phyloP scores from a whole-genome alignment of 2,888 invertebrate genomes.

The Dryobotodes eremita region DNA sequence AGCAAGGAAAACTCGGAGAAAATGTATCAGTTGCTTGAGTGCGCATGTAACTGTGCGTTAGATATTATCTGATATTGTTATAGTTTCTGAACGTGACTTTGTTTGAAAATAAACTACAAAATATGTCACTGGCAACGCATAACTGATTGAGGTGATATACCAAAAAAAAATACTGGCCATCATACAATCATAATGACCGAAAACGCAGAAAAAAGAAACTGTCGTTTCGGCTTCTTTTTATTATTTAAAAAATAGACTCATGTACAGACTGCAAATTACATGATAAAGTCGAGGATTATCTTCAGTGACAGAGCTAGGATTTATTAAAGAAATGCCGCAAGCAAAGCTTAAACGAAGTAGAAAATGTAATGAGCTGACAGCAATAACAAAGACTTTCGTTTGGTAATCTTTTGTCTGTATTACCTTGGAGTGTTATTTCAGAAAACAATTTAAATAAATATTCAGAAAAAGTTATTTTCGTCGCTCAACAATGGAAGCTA shows the following conservation, averaged over 20 bases:
- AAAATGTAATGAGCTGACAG: slow-evolving; percentile 33
- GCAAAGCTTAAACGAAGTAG: slow-evolving; percentile 24
- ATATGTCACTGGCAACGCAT: not conserved
- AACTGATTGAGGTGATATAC: not conserved
- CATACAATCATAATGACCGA: not conserved
- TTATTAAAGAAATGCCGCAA: slow-evolving; percentile 34
- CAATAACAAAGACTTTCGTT: slow-evolving; percentile 35
- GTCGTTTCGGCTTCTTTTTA: not conserved
- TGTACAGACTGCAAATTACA: slow-evolving; percentile 29
- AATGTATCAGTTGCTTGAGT: slow-evolving; percentile 83
- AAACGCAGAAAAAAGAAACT: not conserved
- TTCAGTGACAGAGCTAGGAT: not conserved
- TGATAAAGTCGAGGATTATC: slow-evolving; percentile 12
- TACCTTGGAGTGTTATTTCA: slow-evolving; percentile 20
- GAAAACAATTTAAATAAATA: slow-evolving; percentile 31
- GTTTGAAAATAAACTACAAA: not conserved
- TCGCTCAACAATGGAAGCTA: not conserved
- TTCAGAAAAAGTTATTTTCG: slow-evolving; percentile 13
- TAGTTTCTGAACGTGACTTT: slow-evolving; percentile 12
- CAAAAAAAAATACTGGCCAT: not conserved
- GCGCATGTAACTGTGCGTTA: slow-evolving; percentile 69
- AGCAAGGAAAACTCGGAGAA: slow-evolving; percentile 87
- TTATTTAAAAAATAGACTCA: not conserved
- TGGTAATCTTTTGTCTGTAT: slow-evolving; percentile 18
- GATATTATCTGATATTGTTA: slow-evolving; percentile 33